These are phyloP conservation scores for Prosapia bicincta DNA, from an alignment of 2,888 invertebrate genomes.

Conservation along the genomic window DNA sequence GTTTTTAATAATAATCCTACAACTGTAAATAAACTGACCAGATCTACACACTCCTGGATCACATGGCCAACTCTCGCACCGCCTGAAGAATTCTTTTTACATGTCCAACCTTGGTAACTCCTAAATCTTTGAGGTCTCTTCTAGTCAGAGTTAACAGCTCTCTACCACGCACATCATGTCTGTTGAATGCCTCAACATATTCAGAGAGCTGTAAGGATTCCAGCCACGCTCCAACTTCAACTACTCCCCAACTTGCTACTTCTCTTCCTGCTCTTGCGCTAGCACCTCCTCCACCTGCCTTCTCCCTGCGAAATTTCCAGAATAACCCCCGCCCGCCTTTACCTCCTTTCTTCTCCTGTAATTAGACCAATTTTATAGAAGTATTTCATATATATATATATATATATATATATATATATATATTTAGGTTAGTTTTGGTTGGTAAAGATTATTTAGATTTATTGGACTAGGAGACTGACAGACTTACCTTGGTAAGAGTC, in stretches of 20 bases:
- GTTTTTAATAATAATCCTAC: too few species aligned
- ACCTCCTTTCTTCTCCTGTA: slow-evolving; percentile 49
- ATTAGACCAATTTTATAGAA: slow-evolving; percentile 33
- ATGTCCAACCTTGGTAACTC: slow-evolving; percentile 93
- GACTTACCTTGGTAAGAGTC: too few species aligned
- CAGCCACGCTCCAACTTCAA: slow-evolving; percentile 80
- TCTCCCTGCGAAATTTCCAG: slow-evolving; percentile 61
- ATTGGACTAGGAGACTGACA: too few species aligned
- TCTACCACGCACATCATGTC: slow-evolving; percentile 88
- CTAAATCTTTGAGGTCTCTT: slow-evolving; percentile 84
- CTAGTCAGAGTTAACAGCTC: slow-evolving; percentile 84
- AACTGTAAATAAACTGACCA: slow-evolving; percentile 33
- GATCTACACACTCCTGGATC: slow-evolving; percentile 28
- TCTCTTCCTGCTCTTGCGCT: slow-evolving; percentile 48
- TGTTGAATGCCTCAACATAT: slow-evolving; percentile 85
- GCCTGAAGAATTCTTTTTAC: slow-evolving; percentile 92
- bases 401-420: too few species aligned
- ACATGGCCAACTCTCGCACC: slow-evolving; percentile 67
- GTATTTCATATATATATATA: too few species aligned
- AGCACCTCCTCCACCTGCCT: slow-evolving; percentile 48
- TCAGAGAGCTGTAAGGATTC: slow-evolving; percentile 84
- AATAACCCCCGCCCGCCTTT: slow-evolving; percentile 52
- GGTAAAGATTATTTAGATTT: too few species aligned
- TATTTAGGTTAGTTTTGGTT: too few species aligned
- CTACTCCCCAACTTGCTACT: slow-evolving; percentile 73